phyloP scores from a whole-genome alignment of 2,113 vertebrate species.

The Leptobrachium ailaonicum region DNA sequence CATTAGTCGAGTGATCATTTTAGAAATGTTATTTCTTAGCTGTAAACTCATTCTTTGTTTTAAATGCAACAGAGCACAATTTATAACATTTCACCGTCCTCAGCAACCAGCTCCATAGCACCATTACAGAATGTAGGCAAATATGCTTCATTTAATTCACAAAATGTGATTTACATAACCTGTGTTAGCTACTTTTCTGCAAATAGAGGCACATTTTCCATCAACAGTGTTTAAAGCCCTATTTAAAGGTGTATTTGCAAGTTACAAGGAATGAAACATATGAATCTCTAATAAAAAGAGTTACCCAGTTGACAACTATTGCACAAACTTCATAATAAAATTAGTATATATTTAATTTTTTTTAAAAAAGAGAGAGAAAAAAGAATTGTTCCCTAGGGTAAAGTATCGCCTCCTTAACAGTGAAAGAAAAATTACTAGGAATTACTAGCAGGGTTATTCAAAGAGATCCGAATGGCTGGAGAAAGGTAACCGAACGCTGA shows the following conservation, averaged over 20 bases:
- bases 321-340: too few species aligned
- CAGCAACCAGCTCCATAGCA: conserved; percentile 25
- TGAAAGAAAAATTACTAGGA: too few species aligned
- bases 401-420: too few species aligned
- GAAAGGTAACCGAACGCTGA: too few species aligned
- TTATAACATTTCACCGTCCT: conserved; percentile 36
- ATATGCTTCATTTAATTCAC: conserved; percentile 38
- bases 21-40: not conserved
- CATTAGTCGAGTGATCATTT: not conserved
- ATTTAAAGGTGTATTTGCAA: conserved; percentile 4
- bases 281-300: too few species aligned
- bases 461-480: too few species aligned
- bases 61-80: conserved; percentile 38
- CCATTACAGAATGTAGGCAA: conserved; percentile 36
- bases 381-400: too few species aligned
- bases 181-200: conserved; percentile 36
- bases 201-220: conserved; percentile 37
- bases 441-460: too few species aligned
- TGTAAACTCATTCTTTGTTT: conserved; percentile 29
- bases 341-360: too few species aligned
- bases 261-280: not conserved
- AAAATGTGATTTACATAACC: conserved; percentile 39
- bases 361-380: too few species aligned
- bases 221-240: conserved; percentile 17
- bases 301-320: too few species aligned